Conservation (phyloP, 1,140 invertebrate genomes). For the Lordiphosa mommai region DNA sequence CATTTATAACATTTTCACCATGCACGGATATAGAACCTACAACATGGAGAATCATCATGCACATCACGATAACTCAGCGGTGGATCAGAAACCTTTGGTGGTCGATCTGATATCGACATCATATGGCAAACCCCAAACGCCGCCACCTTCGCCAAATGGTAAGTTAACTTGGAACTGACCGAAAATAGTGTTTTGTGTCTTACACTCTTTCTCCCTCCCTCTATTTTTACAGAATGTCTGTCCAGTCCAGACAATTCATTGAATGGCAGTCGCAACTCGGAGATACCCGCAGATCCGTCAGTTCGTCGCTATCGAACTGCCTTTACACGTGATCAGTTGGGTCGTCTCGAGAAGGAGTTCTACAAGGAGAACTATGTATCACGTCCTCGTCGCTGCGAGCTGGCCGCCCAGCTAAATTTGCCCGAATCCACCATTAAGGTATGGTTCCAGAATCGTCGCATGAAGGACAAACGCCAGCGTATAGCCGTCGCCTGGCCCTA, state of each 20-base stretch:
- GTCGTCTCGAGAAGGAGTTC: constrained; percentile 97
- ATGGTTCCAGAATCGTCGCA: constrained; percentile 99
- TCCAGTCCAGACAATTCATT: constrained; percentile 79
- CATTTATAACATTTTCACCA: constrained; percentile 7
- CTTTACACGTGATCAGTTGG: constrained; percentile 97
- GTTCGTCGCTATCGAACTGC: constrained; percentile 97
- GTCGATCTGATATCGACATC: constrained; percentile 72
- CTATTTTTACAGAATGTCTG: constrained; percentile 75
- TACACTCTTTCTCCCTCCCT: not conserved
- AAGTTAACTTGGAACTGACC: constrained; percentile 23
- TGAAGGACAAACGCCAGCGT: constrained; percentile 98
- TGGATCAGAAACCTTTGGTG: constrained; percentile 75
- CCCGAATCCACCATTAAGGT: constrained; percentile 99
- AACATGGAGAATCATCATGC: constrained; percentile 70
- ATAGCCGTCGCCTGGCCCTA: constrained; percentile 97
- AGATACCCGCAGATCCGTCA: constrained; percentile 82
- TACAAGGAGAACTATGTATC: constrained; percentile 98
- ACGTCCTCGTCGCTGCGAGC: constrained; percentile 94
- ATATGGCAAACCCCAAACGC: constrained; percentile 76
- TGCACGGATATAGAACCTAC: constrained; percentile 79
- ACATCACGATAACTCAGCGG: constrained; percentile 50
- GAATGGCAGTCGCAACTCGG: constrained; percentile 65
- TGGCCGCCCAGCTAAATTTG: constrained; percentile 95
- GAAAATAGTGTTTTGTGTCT: not conserved
- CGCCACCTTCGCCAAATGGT: constrained; percentile 78